Conservation (phyloP, 2,888 invertebrate species). For the Heliconius hortense region DNA sequence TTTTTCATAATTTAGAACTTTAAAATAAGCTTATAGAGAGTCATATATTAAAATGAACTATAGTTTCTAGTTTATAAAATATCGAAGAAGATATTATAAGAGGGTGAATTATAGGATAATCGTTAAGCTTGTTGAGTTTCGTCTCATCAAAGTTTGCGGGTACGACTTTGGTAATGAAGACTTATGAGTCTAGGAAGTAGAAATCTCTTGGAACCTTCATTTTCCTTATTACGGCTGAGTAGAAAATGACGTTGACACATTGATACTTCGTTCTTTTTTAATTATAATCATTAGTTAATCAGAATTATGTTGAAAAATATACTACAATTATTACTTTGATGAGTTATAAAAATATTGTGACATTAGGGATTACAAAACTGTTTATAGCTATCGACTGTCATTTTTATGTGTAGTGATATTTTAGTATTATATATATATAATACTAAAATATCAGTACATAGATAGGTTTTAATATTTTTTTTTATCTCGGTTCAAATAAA, state of each 20-base stretch:
- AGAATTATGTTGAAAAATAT: not conserved
- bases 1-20: not conserved
- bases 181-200: conserved; percentile 71
- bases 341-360: too few species aligned
- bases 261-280: conserved; percentile 45
- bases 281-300: conserved; percentile 45
- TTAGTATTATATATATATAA: too few species aligned
- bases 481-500: not conserved
- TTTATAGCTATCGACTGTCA: too few species aligned
- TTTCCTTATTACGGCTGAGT: conserved; percentile 54
- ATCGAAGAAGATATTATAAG: conserved; percentile 26
- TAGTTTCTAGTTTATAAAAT: conserved; percentile 17
- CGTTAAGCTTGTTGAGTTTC: conserved; percentile 54
- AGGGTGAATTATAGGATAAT: conserved; percentile 50
- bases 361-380: too few species aligned
- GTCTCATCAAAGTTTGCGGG: conserved; percentile 64
- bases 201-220: conserved; percentile 63
- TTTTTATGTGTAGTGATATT: too few species aligned
- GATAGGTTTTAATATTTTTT: not conserved
- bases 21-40: not conserved
- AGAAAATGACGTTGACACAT: conserved; percentile 45
- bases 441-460: too few species aligned
- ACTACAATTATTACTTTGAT: not conserved
- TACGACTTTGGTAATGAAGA: conserved; percentile 72
- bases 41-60: conserved; percentile 21